Evolutionary conservation across 2,113 vertebrate species (phyloP), one percentile per base, ranked within the genome.

Genomic region (Equus quagga): DNA sequence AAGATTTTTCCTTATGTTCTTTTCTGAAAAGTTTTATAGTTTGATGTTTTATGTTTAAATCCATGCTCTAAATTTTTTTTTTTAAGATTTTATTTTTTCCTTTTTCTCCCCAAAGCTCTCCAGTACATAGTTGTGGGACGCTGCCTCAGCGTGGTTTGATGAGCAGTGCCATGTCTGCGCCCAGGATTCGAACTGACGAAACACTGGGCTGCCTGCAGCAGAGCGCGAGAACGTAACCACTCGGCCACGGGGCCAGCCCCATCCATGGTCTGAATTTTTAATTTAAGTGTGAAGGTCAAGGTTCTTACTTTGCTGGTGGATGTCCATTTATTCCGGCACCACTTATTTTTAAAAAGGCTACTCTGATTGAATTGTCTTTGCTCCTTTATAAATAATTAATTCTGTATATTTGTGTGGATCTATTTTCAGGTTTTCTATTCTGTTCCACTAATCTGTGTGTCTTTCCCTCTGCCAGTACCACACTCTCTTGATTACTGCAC

Each of bases 11-110:
- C 28, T 89, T 58, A 83, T 31, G 67, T 11, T 80, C 73, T 44
- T 82, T 67, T 90, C 36, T 75, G 10, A 33, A 54, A 73, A 89
- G n/a, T 82, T 82, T 54, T 81, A 65, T 93, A 65, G 51, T 58
- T 58, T 65, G 54, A 49, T 67, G 46, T 89, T 89, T 83, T 94
- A 64, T 46, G 73, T 76, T 95, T 95, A 84, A 94, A 58, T 49
- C 31, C 80, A 84, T 9, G 28, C 56, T 93, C 36, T 67, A 36
- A 28, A 2, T 75, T 67, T 58, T 94, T 81, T 41, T 41, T 41
- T 41, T 41, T 41, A 41, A 41, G 36, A 41, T 41, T 41, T 41
- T 41, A 41, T 41, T 41, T 41, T 41, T 41, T 41, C 36, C 36
- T 41, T 41, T 41, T 41, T 41, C 36, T 41, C 36, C 36, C 36